Evolutionary conservation across 2,797 vertebrate species (phyloP).

Genomic region (Ptychobarbus kaznakovi): DNA sequence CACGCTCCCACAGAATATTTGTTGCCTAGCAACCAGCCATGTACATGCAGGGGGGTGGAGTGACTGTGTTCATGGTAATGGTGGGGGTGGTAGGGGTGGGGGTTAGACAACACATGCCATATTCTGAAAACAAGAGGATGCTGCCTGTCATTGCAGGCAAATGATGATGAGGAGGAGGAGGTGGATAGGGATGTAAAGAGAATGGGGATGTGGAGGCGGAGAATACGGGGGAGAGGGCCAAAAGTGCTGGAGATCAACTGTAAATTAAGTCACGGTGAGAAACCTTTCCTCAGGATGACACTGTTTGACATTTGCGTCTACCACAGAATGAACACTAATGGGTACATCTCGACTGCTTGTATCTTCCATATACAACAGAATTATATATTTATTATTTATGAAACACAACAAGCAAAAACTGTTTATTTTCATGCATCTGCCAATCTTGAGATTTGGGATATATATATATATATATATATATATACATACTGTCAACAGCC

Average conservation of each 20-base stretch:
- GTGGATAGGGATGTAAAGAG: constrained; percentile 37
- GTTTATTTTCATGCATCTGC: neutral
- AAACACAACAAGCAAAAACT: neutral
- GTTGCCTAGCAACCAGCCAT: constrained; percentile 88
- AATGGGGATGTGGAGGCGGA: constrained; percentile 27
- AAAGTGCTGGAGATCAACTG: constrained; percentile 21
- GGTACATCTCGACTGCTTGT: constrained; percentile 4
- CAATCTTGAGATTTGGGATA: neutral
- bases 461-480: no score
- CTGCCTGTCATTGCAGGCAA: constrained; percentile 62
- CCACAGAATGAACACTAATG: constrained; percentile 10
- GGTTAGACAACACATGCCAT: constrained; percentile 69
- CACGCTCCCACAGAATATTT: constrained; percentile 71
- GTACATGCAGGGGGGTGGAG: constrained; percentile 60
- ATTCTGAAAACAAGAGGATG: constrained; percentile 55
- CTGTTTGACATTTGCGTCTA: constrained; percentile 28
- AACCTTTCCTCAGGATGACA: constrained; percentile 6
- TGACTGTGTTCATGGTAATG: constrained; percentile 33
- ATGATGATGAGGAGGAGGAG: constrained; percentile 29
- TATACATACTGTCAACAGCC: no score
- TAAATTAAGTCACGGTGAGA: constrained; percentile 39
- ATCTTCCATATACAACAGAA: neutral
- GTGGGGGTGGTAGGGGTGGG: constrained; percentile 7
- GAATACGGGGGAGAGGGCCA: neutral
- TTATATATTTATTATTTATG: neutral